Base-by-base conservation (phyloP, 2,113 vertebrate genomes). In the Todiramphus chloris region DNA sequence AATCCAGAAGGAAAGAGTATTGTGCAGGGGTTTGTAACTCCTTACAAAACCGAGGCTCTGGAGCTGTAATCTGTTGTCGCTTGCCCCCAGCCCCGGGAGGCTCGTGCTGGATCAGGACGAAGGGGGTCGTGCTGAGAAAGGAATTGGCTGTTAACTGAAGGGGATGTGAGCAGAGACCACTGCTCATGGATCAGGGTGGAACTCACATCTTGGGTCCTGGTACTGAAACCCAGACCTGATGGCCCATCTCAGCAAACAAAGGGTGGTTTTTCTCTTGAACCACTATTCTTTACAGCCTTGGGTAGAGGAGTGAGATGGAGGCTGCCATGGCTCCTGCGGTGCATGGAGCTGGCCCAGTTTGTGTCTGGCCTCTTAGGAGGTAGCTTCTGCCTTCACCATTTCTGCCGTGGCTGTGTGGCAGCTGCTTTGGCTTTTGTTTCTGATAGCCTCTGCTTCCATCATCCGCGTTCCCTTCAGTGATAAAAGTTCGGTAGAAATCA, bases 1-100 rank as follows among this genome's bases (percentile, higher is more conserved):
- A 91, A 92, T 95, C 87, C 91, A 94, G 88, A 76, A 89, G 92
- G 89, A 94, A 83, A 62, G 90, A 82, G 79, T 31, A 27, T 86
- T 90, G 86, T 74, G 77, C 55, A 73, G 85, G 70, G 80, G 79
- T 48, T 89, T 90, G 35, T 76, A 69, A 23, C 82, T 86, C 89
- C 94, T 87, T 77, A 37, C 1, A 69, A 77, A 91, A 83, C 69
- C 1, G 30, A 28, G 77, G 78, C 89, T 93, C 48, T 87, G 85
- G 80, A 72, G 75, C 77, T 89, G 64, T 39, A 18, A 67, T 60
- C 72, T 80, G 37, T 5, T 18, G 27, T 19, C 4, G 2, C 31
- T 68, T 46, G 15, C 33, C 59, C 74, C 76, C 68, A 60, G 7
- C 39, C 68, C 53, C 9, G 10, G 9, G 59, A 19, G 69, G 2